Evolutionary conservation across 2,888 invertebrate species (phyloP), one percentile per base, ranked within the genome.

Genomic region (Synanthedon andrenaeformis): DNA sequence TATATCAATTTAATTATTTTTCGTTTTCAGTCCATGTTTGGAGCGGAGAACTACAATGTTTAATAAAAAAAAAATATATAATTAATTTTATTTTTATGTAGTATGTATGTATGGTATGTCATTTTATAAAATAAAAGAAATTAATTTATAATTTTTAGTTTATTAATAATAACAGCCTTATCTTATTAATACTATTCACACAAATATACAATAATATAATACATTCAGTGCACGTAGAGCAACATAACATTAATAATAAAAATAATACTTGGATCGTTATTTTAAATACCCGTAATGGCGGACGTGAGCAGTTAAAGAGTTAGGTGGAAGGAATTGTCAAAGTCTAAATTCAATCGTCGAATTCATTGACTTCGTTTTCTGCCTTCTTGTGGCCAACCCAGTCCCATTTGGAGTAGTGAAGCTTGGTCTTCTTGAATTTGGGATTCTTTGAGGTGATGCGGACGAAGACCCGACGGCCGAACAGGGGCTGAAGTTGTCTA

Each of bases 381-480:
- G 82, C 71, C 59, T 85, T 86, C 75, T 86, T 86, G 69, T 86
- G 85, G 1, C 87, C 88, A 49, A 90, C 88, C 91, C 91, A 91
- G 70, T 91, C 90, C 89, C 91, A 91, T 63, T 91, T 90, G 65
- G 88, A 88, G 71, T 89, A 90, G 70, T 90, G 90, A 52, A 88
- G 82, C 64, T 89, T 88, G 62, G 88, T 88, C 66, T 89, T 88
- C 67, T 90, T 89, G 72, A 90, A 89, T 58, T 89, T 89, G 49
- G 88, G 86, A 51, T 86, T 87, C 66, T 88, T 88, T 4, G 87
- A 86, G 2, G 91, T 88, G 63, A 90, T 89, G 53, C 93, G 86
- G 28, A 91, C 90, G 67, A 92, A 93, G 52, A 93, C 85, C 50
- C 92, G 87, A 49, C 93, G 89, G 45, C 90, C 90, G 60, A 92